These are phyloP conservation scores for Temnothorax rugatulus DNA, from an alignment of 2,888 invertebrate species.

Conservation along the genomic window DNA sequence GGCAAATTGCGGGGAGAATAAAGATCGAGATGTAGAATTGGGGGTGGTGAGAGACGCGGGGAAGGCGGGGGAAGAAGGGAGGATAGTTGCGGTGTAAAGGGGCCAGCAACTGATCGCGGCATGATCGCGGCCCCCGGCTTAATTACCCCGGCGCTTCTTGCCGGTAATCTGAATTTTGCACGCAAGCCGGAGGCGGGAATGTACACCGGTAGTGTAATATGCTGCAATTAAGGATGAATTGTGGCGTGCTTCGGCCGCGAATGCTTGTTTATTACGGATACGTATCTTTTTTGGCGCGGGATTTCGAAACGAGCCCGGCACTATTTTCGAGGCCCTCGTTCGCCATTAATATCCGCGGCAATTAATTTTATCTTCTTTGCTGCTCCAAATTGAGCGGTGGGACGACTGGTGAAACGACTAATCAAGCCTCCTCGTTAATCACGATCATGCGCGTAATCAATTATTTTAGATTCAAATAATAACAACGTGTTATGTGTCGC, in stretches of 20 bases:
- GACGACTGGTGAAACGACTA: background rate
- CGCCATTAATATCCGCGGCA: background rate
- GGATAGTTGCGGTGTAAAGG: background rate
- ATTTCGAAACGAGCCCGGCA: background rate
- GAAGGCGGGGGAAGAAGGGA: too few species aligned
- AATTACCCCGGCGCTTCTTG: conserved; percentile 55
- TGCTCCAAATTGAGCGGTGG: background rate
- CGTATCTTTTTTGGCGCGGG: conserved; percentile 11
- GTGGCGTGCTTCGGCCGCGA: conserved; percentile 35
- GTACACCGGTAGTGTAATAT: conserved; percentile 50
- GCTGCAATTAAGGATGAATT: conserved; percentile 55
- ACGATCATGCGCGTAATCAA: background rate
- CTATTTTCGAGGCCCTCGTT: background rate
- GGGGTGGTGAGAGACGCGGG: too few species aligned
- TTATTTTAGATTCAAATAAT: conserved; percentile 3
- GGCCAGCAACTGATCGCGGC: conserved; percentile 47
- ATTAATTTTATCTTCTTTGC: conserved; percentile 4
- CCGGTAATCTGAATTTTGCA: conserved; percentile 58
- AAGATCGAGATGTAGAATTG: background rate
- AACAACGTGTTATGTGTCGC: background rate
- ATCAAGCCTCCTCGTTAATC: background rate
- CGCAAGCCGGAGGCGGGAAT: conserved; percentile 51
- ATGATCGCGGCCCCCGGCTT: conserved; percentile 46
- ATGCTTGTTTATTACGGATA: conserved; percentile 43
- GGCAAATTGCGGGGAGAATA: background rate